Base-by-base conservation (phyloP, 2,797 vertebrate genomes). In the Acanthurus leucopareius region DNA sequence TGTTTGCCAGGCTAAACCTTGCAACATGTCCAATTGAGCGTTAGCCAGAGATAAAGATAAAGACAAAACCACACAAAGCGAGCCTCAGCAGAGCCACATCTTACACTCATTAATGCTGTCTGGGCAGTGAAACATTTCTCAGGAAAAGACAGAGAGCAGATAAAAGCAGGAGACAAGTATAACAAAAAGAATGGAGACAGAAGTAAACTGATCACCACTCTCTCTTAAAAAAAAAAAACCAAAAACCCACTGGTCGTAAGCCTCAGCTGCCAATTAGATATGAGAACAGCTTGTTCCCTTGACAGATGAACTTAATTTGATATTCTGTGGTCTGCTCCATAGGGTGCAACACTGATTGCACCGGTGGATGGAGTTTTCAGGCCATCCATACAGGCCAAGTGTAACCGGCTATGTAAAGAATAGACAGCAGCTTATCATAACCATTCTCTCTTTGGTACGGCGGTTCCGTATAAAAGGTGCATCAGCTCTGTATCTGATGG, bases 281-380 rank as follows among this genome's bases (percentile, higher is more conserved):
- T 16, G 48, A 81, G 77, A 83, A 75, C 65, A 73, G 63, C 53
- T 68, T 73, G 67, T 81, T 86, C 75, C 78, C 71, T 66, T 79
- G 79, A 85, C 71, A 49, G 77, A 78, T 84, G 66, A 85, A 86
- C 81, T 88, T 88, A 67, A 86, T 89, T 85, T 91, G 79, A 75
- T 82, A 87, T 88, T 76, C 81, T 75, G 62, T 86, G 83, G 75
- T 87, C 78, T 79, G 74, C 80, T 84, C 82, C 76, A 71, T 54
- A 42, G 82, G 84, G 74, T 73, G 85, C 81, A 73, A 67, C 79
- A 69, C 69, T 82, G 83, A 88, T 79, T 80, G 62, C 71, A 45
- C 51, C 59, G 32, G 66, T 62, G 69, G 65, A 77, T 69, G 64
- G 70, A 62, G 88, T 73, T 80, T 80, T 58, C 73, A 72, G 70